Evolutionary conservation across 2,888 invertebrate genomes (phyloP), one percentile per base, ranked within the genome.

Genomic region (Tridacna crocea): DNA sequence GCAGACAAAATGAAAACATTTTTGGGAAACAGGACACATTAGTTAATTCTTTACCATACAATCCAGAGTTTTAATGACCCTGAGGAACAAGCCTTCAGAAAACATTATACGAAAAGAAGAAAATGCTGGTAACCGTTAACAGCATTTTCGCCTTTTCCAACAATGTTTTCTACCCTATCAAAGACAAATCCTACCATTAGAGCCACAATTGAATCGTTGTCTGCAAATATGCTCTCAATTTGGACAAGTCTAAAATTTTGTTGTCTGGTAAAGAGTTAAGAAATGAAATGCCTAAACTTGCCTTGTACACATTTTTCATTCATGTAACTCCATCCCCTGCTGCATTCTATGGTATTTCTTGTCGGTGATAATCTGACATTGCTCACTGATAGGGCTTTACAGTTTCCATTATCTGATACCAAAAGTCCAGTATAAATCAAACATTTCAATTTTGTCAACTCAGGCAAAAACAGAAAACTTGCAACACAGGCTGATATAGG

Each of bases 291-390:
- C n/a, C n/a, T n/a, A 15, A 10, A 2, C 51, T 24, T 24, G 51
- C 70, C 70, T 70, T 70, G 51, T 48, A 48, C n/a, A 51, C 70
- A 70, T 13, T 51, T 47, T 22, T n/a, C n/a, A n/a, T 48, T 24
- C 24, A 15, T 22, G 48, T 70, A n/a, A 15, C 47, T 51, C 70
- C 70, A 70, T 70, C 70, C 70, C 4, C 13, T 2, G 19, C 51
- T 51, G 24, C 70, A 70, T 13, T 51, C 51, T 51, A 13, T 70
- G 8, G 55, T 51, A 15, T n/a, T 48, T 26, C 48, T 24, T 8
- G 12, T 51, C 13, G 0, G 22, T 15, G 48, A 24, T 15, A 70
- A 19, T 13, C 13, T 51, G 26, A 66, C 46, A 36, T n/a, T 26
- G n/a, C 12, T 70, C 70, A 70, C 15, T 51, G 19, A 0, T 15